Percentiles rank a stretch among this genome's conserved stretches.
phyloP scores from a whole-genome alignment of 2,113 vertebrate genomes.

The Actenoides lindsayi region DNA sequence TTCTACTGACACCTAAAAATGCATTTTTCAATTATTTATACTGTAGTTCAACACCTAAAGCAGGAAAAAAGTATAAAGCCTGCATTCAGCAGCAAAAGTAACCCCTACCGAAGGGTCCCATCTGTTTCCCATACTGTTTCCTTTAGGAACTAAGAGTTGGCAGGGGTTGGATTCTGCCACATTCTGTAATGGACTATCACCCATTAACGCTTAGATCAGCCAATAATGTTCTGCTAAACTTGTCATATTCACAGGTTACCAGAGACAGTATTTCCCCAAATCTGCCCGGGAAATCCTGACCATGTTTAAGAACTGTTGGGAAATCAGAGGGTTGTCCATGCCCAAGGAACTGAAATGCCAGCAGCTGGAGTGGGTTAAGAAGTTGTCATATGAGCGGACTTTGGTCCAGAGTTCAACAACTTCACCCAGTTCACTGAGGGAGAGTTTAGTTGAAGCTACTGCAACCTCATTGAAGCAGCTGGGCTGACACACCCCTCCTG shows the following conservation, averaged over 20 bases:
- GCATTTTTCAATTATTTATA: conserved; percentile 35
- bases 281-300: background rate
- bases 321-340: background rate
- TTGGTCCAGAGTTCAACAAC: background rate
- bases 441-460: background rate
- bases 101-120: background rate
- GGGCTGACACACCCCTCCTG: background rate
- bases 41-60: background rate
- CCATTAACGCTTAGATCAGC: background rate
- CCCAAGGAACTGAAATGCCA: background rate
- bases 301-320: background rate
- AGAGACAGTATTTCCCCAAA: background rate
- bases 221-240: background rate
- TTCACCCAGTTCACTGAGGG: background rate
- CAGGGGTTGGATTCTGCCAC: background rate
- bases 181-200: background rate
- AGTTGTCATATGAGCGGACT: background rate
- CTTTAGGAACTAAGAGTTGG: background rate
- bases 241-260: background rate
- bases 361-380: background rate
- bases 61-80: background rate
- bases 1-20: conserved; percentile 8
- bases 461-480: background rate
- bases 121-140: background rate
- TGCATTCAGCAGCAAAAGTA: background rate